Evolutionary conservation across 2,113 vertebrate genomes (phyloP).

Genomic region (Dolichallabes microphthalmus): DNA sequence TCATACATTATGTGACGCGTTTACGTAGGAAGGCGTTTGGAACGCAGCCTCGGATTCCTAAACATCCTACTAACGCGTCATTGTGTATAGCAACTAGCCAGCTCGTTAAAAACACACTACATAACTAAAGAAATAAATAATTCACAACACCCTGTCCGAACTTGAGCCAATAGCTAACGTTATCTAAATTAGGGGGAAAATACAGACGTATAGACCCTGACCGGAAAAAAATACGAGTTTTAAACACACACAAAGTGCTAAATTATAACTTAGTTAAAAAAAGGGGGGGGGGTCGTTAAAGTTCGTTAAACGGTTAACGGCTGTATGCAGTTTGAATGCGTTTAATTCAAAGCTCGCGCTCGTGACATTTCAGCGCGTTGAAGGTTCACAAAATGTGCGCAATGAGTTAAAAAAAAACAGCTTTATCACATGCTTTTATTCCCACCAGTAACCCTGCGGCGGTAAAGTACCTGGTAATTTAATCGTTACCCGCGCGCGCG

Average conservation of each 20-base stretch:
- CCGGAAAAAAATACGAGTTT: not conserved
- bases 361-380: not conserved
- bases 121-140: not conserved
- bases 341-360: slow-evolving; percentile 38
- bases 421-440: not conserved
- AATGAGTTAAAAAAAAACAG: not conserved
- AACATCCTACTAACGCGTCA: slow-evolving; percentile 33
- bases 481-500: not conserved
- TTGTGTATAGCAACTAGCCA: not conserved
- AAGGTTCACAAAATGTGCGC: not conserved
- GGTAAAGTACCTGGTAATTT: slow-evolving; percentile 3
- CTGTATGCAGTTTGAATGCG: slow-evolving; percentile 22
- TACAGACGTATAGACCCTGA: no score
- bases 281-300: no score
- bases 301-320: not conserved
- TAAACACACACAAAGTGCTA: not conserved
- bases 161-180: not conserved
- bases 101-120: no score
- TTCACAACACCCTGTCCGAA: not conserved
- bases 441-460: not conserved
- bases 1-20: not conserved
- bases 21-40: slow-evolving; percentile 11
- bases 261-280: not conserved
- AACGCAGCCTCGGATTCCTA: slow-evolving; percentile 38
- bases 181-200: no score